Evolutionary conservation across 2,113 vertebrate genomes (phyloP).

Genomic region (Eubucco bourcierii): DNA sequence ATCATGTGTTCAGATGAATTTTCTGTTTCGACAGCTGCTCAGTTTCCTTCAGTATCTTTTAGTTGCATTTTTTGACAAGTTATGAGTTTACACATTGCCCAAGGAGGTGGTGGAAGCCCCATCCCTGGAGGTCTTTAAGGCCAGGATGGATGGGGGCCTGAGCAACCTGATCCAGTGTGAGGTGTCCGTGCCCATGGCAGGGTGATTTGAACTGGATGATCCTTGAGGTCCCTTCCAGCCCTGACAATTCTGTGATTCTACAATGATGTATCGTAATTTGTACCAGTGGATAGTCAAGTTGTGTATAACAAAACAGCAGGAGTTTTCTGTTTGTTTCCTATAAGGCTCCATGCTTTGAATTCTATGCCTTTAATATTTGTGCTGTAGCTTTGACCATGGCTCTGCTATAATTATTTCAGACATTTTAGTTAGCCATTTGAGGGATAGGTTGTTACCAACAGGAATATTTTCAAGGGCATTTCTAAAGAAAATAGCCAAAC

Average conservation of each 20-base stretch:
- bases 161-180: too few relatives aligned
- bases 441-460: background rate
- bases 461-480: slow-evolving; percentile 20
- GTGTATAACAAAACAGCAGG: background rate
- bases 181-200: too few relatives aligned
- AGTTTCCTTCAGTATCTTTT: background rate
- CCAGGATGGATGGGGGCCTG: too few relatives aligned
- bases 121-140: too few relatives aligned
- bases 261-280: background rate
- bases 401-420: slow-evolving; percentile 45
- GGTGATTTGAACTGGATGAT: too few relatives aligned
- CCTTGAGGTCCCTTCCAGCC: too few relatives aligned
- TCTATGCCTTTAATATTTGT: slow-evolving; percentile 18
- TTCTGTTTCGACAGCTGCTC: background rate
- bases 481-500: slow-evolving; percentile 42
- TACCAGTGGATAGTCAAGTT: background rate
- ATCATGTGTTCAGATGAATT: background rate
- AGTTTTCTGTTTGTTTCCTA: background rate
- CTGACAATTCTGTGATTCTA: background rate
- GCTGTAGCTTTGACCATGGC: background rate
- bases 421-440: slow-evolving; percentile 42
- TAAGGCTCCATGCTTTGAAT: slow-evolving; percentile 24
- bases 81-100: background rate
- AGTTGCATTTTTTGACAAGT: background rate
- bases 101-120: too few relatives aligned